Base-by-base conservation (phyloP, 2,797 vertebrate genomes). In the Pangasius krempfi region DNA sequence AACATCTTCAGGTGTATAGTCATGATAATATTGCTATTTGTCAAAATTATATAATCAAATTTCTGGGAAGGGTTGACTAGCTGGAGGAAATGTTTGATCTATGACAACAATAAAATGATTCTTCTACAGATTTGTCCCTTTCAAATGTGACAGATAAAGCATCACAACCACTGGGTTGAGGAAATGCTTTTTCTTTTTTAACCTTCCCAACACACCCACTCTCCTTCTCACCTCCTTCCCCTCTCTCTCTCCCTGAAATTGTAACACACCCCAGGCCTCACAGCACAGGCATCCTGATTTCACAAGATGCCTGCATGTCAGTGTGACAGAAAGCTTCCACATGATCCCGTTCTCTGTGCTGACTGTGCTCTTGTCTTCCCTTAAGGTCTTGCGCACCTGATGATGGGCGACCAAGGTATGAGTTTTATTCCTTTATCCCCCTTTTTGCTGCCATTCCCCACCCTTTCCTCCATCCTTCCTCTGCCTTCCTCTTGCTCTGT, bases 351-450 rank as follows among this genome's bases (percentile, higher is more conserved):
- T 97, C 97, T 97, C 94, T 97, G 97, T 98, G 97, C 98, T 99
- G 98, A 99, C 97, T 99, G 95, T 99, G 97, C 97, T 98, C 97
- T 98, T 99, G 97, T 99, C 97, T 98, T 96, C 97, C 97, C 97
- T 98, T 96, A 99, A 98, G 98, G 98, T 99, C 98, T 99, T 97
- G 98, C 98, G 95, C 98, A 99, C 98, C 97, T 99, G 98, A 99
- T 99, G 98, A 98, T 98, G 97, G 97, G 97, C 97, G 98, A 99
- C 97, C 98, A 98, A 99, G 98, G 98, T 99, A 99, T 97, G 98
- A 96, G 96, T 95, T 97, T 97, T 96, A 84, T 90, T 91, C 87
- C 88, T 90, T 88, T 79, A 44, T 86, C 93, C 94, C 95, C 97
- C 97, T 97, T 98, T 97, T 95, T 97, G 97, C 97, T 94, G 96